Percentiles rank a stretch among this genome's conserved stretches.
Evolutionary conservation across 2,888 invertebrate species (phyloP).

Genomic region (Notocelia uddmanniana): DNA sequence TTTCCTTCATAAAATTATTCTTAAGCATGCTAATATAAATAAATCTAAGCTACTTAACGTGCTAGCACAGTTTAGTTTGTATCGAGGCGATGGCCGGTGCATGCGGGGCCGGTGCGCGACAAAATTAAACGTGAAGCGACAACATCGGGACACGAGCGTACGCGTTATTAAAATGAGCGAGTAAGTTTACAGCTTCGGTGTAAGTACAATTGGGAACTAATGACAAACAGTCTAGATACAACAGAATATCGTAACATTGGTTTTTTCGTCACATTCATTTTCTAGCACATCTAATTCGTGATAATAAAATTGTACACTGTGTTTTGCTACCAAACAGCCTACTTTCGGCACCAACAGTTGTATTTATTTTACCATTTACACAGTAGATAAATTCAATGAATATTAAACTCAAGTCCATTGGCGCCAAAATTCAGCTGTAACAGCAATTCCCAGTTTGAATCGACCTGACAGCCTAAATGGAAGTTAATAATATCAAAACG

Average conservation of each 20-base stretch:
- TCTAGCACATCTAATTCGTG: background rate
- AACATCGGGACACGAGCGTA: slow-evolving; percentile 16
- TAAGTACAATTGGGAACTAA: background rate
- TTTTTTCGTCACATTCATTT: background rate
- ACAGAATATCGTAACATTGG: background rate
- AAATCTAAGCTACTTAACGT: slow-evolving; percentile 69
- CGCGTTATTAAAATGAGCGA: slow-evolving; percentile 20
- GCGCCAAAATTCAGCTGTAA: background rate
- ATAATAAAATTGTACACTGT: background rate
- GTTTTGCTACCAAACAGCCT: background rate
- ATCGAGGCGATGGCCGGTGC: background rate
- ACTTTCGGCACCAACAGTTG: background rate
- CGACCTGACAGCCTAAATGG: background rate
- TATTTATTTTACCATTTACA: background rate
- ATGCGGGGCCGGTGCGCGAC: slow-evolving; percentile 10
- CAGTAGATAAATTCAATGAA: background rate
- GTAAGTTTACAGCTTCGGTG: slow-evolving; percentile 9
- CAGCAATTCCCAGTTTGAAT: background rate
- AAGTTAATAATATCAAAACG: background rate
- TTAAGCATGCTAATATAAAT: slow-evolving; percentile 83
- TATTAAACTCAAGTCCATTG: background rate
- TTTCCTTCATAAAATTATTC: slow-evolving; percentile 64
- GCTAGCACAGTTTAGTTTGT: slow-evolving; percentile 33
- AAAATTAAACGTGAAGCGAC: slow-evolving; percentile 32
- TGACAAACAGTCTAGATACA: background rate